Evolutionary conservation across 2,113 vertebrate genomes (phyloP).

Genomic region (Paramisgurnus dabryanus): DNA sequence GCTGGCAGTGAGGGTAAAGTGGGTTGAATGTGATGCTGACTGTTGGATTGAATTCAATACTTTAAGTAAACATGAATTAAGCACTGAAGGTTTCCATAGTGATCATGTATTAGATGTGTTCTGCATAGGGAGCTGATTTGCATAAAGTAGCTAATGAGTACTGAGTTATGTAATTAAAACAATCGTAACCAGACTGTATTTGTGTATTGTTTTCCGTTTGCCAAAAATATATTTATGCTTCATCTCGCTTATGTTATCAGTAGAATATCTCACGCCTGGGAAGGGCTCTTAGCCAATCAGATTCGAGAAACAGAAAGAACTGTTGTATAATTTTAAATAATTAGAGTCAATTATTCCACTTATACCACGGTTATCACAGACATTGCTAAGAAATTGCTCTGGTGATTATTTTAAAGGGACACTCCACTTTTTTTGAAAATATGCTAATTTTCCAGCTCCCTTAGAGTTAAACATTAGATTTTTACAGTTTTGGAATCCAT

Average conservation of each 20-base stretch:
- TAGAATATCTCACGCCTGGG: no score
- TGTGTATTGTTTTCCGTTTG: neutral
- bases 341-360: no score
- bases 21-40: slow-evolving; percentile 4
- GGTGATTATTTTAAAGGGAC: no score
- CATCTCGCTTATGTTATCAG: neutral
- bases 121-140: slow-evolving; percentile 20
- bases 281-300: no score
- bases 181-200: slow-evolving; percentile 14
- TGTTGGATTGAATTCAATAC: slow-evolving; percentile 15
- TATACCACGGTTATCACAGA: no score
- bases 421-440: no score
- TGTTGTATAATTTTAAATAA: no score
- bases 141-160: slow-evolving; percentile 22
- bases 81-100: slow-evolving; percentile 28
- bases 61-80: slow-evolving; percentile 28
- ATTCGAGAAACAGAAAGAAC: no score
- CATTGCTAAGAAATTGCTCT: no score
- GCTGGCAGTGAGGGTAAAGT: neutral
- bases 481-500: no score
- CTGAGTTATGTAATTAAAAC: slow-evolving; percentile 12
- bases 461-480: no score
- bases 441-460: no score
- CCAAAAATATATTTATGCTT: neutral
- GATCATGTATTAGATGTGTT: slow-evolving; percentile 16